Evolutionary conservation across 2,888 invertebrate species (phyloP), one percentile per base, ranked within the genome.

Genomic region (Ferdinandea cuprea): DNA sequence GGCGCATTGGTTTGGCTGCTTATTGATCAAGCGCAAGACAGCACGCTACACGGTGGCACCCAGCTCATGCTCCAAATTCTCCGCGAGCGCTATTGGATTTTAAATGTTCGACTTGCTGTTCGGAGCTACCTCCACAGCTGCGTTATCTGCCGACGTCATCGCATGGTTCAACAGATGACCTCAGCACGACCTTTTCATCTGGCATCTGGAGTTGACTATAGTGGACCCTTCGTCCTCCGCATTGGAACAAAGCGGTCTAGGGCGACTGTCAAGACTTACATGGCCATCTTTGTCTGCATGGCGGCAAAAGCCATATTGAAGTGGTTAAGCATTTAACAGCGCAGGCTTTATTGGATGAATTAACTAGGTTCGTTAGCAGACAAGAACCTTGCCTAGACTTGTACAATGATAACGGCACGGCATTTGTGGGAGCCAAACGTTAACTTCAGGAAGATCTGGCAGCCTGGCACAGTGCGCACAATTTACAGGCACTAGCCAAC

Each of bases 381-480:
- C 19, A 5, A 25, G 78, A 56, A 4, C 40, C 44, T 1, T 71
- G 71, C 15, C 28, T 5, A 2, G 54, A 77, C 37, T 40, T 63
- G 19, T 78, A 71, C 17, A 61, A 28, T 15, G 63, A 46, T 19
- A 63, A 63, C 32, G 63, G 46, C 7, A 63, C 59, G 44, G 50
- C 58, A 25, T 71, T 50, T 9, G 69, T 69, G 6, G 61, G 69
- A n/a, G 77, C 68, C 9, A 68, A 77, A 17, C 54, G 69, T 11
- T 15, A 46, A 11, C 32, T 63, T 11, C 1, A 32, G 21, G 13
- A 63, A 21, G 46, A 63, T 19, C 11, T 46, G 28, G 46, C 28
- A 1, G 13, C 6, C 6, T 63, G 46, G 30, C 8, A 11, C 6
- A 30, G 1, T 30, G 46, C 25, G 11, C 44, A 46, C 21, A 46